A percentile compares a stretch with the other conserved stretches of the same genome.
Evolutionary conservation across 37 sponge, comb jelly and placozoan genomes (phyloP).

Genomic region (Crambe crambe): DNA sequence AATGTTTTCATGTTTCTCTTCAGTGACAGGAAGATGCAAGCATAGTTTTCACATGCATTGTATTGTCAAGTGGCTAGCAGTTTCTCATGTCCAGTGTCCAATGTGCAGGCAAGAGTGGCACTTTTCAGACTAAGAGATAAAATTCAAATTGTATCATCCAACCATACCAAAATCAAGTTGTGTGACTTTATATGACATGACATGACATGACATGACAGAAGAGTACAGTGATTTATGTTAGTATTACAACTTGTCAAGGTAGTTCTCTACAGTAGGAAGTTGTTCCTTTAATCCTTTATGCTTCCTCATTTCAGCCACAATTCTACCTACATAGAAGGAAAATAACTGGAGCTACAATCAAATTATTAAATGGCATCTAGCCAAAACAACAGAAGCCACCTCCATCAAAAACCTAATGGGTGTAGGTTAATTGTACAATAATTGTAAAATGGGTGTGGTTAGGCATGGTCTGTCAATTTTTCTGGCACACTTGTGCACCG

Average conservation of each 20-base stretch:
- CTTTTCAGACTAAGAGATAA: constrained; percentile 52
- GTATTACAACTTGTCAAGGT: constrained; percentile 94
- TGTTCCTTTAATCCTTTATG: constrained; percentile 92
- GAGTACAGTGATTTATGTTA: too few species aligned
- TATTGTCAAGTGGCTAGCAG: constrained; percentile 93
- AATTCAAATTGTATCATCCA: background rate
- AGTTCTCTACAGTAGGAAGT: constrained; percentile 83
- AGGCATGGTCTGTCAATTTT: too few species aligned
- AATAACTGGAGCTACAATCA: too few species aligned
- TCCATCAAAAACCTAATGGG: too few species aligned
- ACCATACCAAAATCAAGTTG: background rate
- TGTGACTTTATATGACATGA: too few species aligned
- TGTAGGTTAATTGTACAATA: too few species aligned
- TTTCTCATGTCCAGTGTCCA: constrained; percentile 89
- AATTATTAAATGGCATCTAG: too few species aligned
- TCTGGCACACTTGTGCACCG: too few species aligned
- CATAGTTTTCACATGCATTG: constrained; percentile 98
- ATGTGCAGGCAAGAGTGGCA: constrained; percentile 97
- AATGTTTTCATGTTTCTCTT: background rate
- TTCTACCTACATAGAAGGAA: constrained; percentile 34
- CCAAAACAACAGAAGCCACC: too few species aligned
- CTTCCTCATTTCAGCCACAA: constrained; percentile 90
- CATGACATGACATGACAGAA: too few species aligned
- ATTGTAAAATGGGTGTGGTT: too few species aligned
- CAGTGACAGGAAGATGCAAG: constrained; percentile 83